These are phyloP conservation scores for Catharus fuscescens DNA, from an alignment of 2,113 vertebrate genomes.

Conservation along the genomic window DNA sequence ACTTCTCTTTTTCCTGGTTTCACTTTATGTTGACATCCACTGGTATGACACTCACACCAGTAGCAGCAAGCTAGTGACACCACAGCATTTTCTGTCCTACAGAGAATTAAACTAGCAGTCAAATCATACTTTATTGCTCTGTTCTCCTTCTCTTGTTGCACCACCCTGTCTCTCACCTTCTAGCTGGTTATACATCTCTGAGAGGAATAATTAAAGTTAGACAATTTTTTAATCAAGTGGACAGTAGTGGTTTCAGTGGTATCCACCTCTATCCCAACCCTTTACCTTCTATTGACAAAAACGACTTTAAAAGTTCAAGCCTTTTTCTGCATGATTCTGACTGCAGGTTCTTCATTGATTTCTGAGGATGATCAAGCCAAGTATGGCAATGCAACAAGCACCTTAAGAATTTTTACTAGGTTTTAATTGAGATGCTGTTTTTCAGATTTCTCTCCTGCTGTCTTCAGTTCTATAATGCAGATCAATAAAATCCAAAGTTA, in stretches of 20 bases:
- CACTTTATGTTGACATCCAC: neutral
- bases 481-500: conserved; percentile 24
- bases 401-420: conserved; percentile 31
- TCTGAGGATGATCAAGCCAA: neutral
- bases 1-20: conserved; percentile 30
- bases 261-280: rapidly evolving
- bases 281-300: neutral
- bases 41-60: neutral
- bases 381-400: neutral
- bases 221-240: neutral
- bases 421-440: conserved; percentile 24
- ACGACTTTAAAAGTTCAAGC: neutral
- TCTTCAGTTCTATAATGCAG: conserved; percentile 21
- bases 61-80: neutral
- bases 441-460: conserved; percentile 14
- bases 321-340: neutral
- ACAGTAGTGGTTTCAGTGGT: neutral
- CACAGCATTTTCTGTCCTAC: neutral
- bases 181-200: neutral
- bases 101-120: neutral
- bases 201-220: neutral
- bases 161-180: neutral
- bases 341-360: neutral
- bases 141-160: neutral
- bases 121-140: neutral